Evolutionary conservation across 1,140 invertebrate genomes (phyloP).

Genomic region (Augochlora pura): DNA sequence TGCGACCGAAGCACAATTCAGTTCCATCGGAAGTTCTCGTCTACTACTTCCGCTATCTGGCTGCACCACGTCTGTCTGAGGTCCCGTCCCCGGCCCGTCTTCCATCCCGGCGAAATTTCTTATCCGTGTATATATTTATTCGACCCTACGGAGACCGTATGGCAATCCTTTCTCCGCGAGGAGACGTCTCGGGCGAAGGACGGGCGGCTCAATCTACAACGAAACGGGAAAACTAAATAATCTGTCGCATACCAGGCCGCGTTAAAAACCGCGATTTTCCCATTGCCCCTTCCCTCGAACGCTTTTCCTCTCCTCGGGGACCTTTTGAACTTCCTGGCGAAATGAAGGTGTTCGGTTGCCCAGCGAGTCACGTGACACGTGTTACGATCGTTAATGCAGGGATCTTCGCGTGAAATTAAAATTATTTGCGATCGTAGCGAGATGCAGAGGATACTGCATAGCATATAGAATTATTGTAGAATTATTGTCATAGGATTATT

Average conservation of each 20-base stretch:
- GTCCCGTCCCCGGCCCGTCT: not conserved
- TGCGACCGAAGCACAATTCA: not conserved
- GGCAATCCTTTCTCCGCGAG: not conserved
- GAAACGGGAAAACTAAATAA: not conserved
- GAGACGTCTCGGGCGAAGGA: not conserved
- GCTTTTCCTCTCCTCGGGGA: not conserved
- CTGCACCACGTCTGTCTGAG: not conserved
- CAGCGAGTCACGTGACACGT: no score
- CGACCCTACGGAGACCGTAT: not conserved
- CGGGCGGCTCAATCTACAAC: not conserved
- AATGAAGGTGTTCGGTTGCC: no score
- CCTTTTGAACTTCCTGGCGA: no score
- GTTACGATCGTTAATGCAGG: no score
- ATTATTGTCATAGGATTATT: no score
- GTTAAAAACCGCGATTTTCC: not conserved
- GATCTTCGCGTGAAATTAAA: no score
- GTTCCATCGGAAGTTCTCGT: constrained; percentile 5
- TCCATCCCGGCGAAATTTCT: not conserved
- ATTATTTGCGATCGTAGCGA: no score
- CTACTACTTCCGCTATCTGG: constrained; percentile 5
- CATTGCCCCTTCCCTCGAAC: not conserved
- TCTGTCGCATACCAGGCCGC: not conserved
- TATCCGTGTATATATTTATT: not conserved
- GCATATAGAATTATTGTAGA: no score
- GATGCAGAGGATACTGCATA: no score